phyloP scores from a whole-genome alignment of 2,797 vertebrate species.

The Menidia menidia region DNA sequence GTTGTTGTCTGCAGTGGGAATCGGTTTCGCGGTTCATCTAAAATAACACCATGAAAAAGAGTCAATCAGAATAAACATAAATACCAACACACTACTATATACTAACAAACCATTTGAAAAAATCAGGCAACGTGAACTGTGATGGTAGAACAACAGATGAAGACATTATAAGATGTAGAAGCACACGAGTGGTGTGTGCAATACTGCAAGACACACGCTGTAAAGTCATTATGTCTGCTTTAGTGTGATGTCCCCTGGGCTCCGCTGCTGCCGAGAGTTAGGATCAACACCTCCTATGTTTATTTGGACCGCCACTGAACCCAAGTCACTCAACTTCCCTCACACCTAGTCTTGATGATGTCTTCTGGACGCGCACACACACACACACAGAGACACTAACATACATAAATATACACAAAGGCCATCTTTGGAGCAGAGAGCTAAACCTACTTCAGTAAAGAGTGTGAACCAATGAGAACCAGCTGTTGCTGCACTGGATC shows the following conservation, averaged over 20 bases:
- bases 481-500: constrained; percentile 53
- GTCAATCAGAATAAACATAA: too few relatives aligned
- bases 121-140: neutral
- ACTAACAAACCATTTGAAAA: neutral
- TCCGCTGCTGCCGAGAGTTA: constrained; percentile 62
- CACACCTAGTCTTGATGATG: constrained; percentile 57
- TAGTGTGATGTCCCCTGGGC: constrained; percentile 55
- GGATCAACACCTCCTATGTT: constrained; percentile 77
- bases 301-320: constrained; percentile 70
- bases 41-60: neutral
- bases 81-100: neutral
- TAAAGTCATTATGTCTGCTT: constrained; percentile 66
- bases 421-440: neutral
- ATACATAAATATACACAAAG: constrained; percentile 22
- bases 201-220: constrained; percentile 22
- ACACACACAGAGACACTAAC: constrained; percentile 16
- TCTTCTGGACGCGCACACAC: constrained; percentile 25
- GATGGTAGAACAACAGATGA: neutral
- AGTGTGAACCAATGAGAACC: constrained; percentile 56
- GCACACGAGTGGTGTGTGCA: neutral
- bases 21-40: neutral
- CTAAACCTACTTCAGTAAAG: constrained; percentile 28
- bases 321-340: constrained; percentile 59
- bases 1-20: neutral
- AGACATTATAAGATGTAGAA: neutral